These are phyloP conservation scores for Megatriorchis doriae DNA, from an alignment of 2,113 vertebrate genomes.

Conservation along the genomic window DNA sequence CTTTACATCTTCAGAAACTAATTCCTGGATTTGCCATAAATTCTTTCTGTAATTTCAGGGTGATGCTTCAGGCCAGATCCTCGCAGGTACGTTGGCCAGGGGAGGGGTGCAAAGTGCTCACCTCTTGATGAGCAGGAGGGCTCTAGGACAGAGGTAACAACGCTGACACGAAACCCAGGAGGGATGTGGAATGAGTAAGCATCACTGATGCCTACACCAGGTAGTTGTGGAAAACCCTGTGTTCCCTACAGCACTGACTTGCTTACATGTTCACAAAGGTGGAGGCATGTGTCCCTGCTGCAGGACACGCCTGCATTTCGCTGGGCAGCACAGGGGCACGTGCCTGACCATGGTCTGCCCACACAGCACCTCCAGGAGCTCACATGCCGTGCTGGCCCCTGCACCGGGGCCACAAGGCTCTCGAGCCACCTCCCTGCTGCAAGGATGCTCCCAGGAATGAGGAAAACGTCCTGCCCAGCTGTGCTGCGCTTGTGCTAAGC, in stretches of 20 bases:
- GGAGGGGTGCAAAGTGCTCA: background rate
- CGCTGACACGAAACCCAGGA: background rate
- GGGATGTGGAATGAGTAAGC: background rate
- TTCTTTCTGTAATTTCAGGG: background rate
- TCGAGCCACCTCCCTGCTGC: background rate
- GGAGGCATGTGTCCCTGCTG: background rate
- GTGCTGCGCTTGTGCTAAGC: background rate
- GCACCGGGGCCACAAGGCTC: accelerated
- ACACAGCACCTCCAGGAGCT: background rate
- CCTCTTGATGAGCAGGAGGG: background rate
- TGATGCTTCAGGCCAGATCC: background rate
- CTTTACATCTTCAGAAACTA: background rate
- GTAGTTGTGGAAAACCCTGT: background rate
- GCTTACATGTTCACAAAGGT: background rate
- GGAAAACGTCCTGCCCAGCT: background rate
- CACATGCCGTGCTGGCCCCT: background rate
- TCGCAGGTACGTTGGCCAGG: background rate
- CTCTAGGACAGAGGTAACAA: background rate
- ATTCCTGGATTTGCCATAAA: background rate
- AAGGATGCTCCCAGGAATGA: background rate
- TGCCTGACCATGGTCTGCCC: background rate
- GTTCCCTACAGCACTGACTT: accelerated
- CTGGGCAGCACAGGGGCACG: accelerated
- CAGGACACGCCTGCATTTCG: background rate
- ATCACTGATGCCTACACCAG: accelerated